These are phyloP conservation scores for Glossophaga mutica DNA, from an alignment of 2,797 vertebrate genomes.

Conservation along the genomic window DNA sequence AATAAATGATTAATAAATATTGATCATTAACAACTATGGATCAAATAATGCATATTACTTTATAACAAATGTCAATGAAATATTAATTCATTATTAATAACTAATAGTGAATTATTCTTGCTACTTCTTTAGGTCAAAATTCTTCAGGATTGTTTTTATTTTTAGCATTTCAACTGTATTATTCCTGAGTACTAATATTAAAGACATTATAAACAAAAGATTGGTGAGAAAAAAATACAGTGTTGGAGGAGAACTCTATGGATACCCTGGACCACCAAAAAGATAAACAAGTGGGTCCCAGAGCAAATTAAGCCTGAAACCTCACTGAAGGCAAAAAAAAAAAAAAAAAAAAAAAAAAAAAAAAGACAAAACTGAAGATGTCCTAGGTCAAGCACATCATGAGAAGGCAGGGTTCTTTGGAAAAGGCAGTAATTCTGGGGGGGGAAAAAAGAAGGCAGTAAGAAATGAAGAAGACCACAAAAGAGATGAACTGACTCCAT, in stretches of 20 bases:
- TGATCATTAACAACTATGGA: background rate
- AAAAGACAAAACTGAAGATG: background rate
- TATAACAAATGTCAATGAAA: too few species aligned
- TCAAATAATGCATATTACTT: too few species aligned
- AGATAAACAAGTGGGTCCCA: background rate
- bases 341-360: background rate
- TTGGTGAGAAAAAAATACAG: background rate
- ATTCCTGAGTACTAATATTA: background rate
- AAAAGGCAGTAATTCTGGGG: background rate
- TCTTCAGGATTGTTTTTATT: background rate
- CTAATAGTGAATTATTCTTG: background rate
- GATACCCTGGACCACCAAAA: background rate
- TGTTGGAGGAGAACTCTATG: background rate
- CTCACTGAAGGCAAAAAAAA: background rate
- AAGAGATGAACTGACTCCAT: background rate
- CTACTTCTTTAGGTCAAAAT: background rate
- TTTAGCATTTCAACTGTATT: background rate
- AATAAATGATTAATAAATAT: background rate
- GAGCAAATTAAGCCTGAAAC: background rate
- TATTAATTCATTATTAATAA: too few species aligned
- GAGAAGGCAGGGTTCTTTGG: background rate
- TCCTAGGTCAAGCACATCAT: background rate
- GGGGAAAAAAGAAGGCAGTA: background rate
- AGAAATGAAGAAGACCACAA: background rate
- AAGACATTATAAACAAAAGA: background rate